Evolutionary conservation across 2,113 vertebrate species (phyloP).

Genomic region (Semnornis frantzii): DNA sequence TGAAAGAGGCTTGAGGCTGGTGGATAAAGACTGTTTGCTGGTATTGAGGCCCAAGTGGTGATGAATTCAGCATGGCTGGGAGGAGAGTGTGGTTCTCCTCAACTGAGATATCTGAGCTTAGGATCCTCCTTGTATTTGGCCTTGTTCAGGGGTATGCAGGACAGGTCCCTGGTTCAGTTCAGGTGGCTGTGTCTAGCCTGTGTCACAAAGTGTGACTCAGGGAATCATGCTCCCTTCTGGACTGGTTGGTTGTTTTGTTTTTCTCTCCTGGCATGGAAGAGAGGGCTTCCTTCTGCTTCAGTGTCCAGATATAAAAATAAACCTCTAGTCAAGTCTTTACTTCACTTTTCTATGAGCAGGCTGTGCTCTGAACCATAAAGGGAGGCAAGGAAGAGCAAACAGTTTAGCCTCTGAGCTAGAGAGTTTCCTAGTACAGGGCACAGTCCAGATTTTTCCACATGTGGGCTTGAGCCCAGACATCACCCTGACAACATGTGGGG

Average conservation of each 20-base stretch:
- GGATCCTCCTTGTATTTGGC: not conserved
- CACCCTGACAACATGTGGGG: slow-evolving; percentile 66
- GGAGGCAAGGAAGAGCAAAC: not conserved
- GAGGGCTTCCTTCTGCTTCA: not conserved
- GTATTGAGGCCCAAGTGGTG: not conserved
- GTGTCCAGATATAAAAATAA: not conserved
- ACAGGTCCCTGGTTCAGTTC: not conserved
- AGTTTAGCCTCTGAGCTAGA: slow-evolving; percentile 42
- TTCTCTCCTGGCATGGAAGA: not conserved
- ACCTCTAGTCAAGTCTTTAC: not conserved
- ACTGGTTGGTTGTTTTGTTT: not conserved
- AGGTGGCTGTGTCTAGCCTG: not conserved
- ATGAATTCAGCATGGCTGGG: not conserved
- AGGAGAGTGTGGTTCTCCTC: not conserved
- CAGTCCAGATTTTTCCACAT: slow-evolving; percentile 49
- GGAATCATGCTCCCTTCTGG: not conserved
- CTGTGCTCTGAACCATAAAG: not conserved
- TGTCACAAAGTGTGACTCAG: not conserved
- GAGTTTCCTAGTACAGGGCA: slow-evolving; percentile 30
- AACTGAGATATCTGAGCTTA: not conserved
- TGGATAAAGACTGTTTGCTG: not conserved
- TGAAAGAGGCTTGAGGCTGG: not conserved
- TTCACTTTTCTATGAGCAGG: not conserved
- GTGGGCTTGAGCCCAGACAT: slow-evolving; percentile 61
- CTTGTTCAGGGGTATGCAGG: not conserved